Evolutionary conservation across 2,888 invertebrate genomes (phyloP).

Genomic region (Phaedon cochleariae): DNA sequence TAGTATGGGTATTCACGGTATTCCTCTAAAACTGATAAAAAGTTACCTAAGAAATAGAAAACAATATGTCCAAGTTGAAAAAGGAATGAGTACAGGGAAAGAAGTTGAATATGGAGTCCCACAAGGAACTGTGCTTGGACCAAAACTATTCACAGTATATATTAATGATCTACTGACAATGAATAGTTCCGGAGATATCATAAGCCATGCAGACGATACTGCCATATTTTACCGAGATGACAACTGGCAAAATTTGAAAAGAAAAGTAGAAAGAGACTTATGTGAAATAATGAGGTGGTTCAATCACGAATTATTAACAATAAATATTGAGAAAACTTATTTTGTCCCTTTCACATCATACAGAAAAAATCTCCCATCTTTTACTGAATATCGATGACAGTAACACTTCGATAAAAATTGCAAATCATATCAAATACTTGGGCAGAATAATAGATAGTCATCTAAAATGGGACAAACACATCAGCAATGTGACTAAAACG

Average conservation of each 20-base stretch:
- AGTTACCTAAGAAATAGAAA: neutral
- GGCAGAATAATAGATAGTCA: neutral
- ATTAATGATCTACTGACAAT: neutral
- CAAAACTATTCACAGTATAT: too few species aligned
- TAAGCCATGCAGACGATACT: slow-evolving; percentile 1
- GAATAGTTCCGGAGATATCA: neutral
- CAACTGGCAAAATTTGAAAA: neutral
- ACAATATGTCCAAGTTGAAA: too few species aligned
- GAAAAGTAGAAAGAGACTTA: neutral
- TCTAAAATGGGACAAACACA: neutral
- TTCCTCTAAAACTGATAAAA: neutral
- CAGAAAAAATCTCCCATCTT: too few species aligned
- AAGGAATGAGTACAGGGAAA: too few species aligned
- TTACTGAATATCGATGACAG: neutral
- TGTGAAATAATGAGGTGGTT: neutral
- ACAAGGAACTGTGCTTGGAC: too few species aligned
- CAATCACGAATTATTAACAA: neutral
- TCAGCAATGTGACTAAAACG: neutral
- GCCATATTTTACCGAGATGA: neutral
- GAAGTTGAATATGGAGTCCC: too few species aligned
- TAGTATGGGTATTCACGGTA: neutral
- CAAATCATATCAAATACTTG: neutral
- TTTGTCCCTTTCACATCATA: too few species aligned
- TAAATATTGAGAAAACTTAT: neutral
- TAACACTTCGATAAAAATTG: neutral